Evolutionary conservation across 2,888 invertebrate species (phyloP).

Genomic region (Zaprionus lineosus): DNA sequence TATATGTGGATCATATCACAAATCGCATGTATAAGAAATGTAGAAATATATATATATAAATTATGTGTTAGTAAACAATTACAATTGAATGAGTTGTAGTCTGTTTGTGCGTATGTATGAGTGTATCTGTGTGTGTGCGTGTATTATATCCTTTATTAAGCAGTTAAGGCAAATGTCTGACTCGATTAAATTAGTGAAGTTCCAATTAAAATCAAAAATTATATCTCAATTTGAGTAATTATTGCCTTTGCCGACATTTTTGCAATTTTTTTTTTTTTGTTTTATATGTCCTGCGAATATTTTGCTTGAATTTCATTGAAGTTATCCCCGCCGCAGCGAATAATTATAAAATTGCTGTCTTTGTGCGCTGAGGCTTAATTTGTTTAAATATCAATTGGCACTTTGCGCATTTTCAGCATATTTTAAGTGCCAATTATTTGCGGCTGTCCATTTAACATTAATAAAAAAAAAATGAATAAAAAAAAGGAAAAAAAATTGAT

Average conservation of each 20-base stretch:
- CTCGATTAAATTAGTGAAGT: too few relatives aligned
- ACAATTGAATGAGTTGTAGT: conserved; percentile 40
- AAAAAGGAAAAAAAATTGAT: conserved; percentile 27
- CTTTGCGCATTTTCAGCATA: conserved; percentile 69
- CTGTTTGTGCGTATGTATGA: conserved; percentile 14
- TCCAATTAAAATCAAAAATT: too few relatives aligned
- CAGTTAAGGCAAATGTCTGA: conserved; percentile 16
- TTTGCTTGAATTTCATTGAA: too few relatives aligned
- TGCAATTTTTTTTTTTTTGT: too few relatives aligned
- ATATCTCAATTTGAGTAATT: too few relatives aligned
- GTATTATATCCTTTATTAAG: conserved; percentile 2
- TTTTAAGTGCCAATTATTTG: conserved; percentile 73
- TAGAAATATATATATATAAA: conserved; percentile 65
- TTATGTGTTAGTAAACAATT: conserved; percentile 74
- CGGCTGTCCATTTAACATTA: conserved; percentile 58
- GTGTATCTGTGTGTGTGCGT: conserved; percentile 8
- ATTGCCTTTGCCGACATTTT: too few relatives aligned
- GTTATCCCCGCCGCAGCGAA: too few relatives aligned
- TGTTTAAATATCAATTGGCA: conserved; percentile 58
- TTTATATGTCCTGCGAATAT: too few relatives aligned
- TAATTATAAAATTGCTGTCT: too few relatives aligned
- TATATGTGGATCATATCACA: conserved; percentile 38
- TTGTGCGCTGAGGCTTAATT: conserved; percentile 55
- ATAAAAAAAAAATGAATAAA: conserved; percentile 37
- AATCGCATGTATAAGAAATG: conserved; percentile 69